Conservation (phyloP, 1,140 invertebrate species). For the Chrysomallon squamiferum region DNA sequence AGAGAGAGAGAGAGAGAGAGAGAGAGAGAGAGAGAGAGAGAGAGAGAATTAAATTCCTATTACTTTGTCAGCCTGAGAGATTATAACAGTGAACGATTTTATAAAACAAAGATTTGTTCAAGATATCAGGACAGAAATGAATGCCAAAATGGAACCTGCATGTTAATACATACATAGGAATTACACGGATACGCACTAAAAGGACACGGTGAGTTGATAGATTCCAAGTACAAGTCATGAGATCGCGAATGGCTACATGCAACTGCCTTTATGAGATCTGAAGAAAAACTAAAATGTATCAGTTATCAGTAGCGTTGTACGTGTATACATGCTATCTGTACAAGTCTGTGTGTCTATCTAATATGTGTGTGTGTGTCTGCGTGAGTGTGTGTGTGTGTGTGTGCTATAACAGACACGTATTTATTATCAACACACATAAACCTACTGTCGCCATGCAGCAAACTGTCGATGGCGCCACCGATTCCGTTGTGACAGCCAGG, state of each 20-base stretch:
- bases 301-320: neutral
- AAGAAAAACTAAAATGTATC: neutral
- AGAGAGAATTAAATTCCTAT: too few relatives aligned
- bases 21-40: too few relatives aligned
- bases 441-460: neutral
- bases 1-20: too few relatives aligned
- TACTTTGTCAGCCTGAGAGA: too few relatives aligned
- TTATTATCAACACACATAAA: neutral
- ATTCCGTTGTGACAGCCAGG: constrained; percentile 42
- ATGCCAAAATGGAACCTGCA: too few relatives aligned
- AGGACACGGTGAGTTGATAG: constrained; percentile 75
- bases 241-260: constrained; percentile 86
- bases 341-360: neutral
- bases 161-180: constrained; percentile 62
- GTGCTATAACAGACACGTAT: too few relatives aligned
- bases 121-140: too few relatives aligned
- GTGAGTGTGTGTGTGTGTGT: too few relatives aligned
- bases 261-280: constrained; percentile 56
- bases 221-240: constrained; percentile 88
- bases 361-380: too few relatives aligned
- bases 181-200: constrained; percentile 74
- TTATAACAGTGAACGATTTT: too few relatives aligned
- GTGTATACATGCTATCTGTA: neutral
- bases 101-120: too few relatives aligned
- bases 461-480: neutral